Evolutionary conservation across 2,888 invertebrate genomes (phyloP).

Genomic region (Lycocerus yunnanus): DNA sequence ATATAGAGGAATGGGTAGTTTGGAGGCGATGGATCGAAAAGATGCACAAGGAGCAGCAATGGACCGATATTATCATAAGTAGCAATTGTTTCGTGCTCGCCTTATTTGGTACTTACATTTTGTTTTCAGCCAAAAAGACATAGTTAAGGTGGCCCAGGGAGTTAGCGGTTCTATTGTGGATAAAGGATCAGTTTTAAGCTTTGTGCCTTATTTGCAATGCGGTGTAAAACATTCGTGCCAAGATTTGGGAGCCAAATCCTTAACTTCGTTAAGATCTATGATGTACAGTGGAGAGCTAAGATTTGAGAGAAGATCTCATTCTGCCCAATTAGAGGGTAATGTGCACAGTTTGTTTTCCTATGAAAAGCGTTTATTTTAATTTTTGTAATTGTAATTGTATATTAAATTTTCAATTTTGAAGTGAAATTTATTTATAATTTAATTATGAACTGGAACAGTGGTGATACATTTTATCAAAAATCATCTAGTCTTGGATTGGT

Average conservation of each 20-base stretch:
- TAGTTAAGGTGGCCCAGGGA: slow-evolving; percentile 96
- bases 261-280: slow-evolving; percentile 68
- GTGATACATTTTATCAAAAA: too few species aligned
- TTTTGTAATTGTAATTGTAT: neutral
- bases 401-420: neutral
- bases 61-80: slow-evolving; percentile 68
- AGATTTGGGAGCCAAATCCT: slow-evolving; percentile 86
- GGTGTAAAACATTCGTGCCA: slow-evolving; percentile 97
- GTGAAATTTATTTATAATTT: neutral
- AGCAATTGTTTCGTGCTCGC: slow-evolving; percentile 5
- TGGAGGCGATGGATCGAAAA: slow-evolving; percentile 97
- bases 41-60: slow-evolving; percentile 85
- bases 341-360: slow-evolving; percentile 97
- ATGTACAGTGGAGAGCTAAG: slow-evolving; percentile 87
- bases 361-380: slow-evolving; percentile 85
- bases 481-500: too few species aligned
- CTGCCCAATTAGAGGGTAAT: slow-evolving; percentile 96
- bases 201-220: slow-evolving; percentile 92
- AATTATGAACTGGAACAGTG: too few species aligned
- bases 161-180: slow-evolving; percentile 98
- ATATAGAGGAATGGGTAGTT: slow-evolving; percentile 97
- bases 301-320: slow-evolving; percentile 94
- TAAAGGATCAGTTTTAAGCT: slow-evolving; percentile 94
- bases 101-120: neutral
- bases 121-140: slow-evolving; percentile 81